Base-by-base conservation (phyloP, 2,888 invertebrate species). In the Plagodis dolabraria region DNA sequence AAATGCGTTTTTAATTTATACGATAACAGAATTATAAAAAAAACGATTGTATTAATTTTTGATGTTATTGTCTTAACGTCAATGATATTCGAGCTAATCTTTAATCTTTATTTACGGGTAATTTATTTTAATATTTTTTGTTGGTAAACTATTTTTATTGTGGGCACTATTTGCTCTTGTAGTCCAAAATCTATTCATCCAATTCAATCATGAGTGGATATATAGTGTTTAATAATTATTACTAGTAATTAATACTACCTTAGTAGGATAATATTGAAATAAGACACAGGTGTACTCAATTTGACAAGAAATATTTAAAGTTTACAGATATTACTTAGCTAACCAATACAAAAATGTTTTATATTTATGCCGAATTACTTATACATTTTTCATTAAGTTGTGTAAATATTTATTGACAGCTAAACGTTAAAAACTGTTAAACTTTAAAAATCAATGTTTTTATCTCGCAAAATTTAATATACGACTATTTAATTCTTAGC, bases 231-330 rank as follows among this genome's bases (percentile, higher is more conserved):
- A 22, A 22, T 22, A 22, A 1, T 22, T 22, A 22, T 22, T 22
- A 22, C 22, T 22, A 22, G 22, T 22, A 22, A 22, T 22, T 22
- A 22, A 34, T 34, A 12, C 5, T 45, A 38, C 38, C 1, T 45
- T 35, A 54, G 36, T 49, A 22, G 22, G 22, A 36, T 55, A 57
- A 47, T 51, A 54, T 54, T 33, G 48, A 58, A 54, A 46, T 58
- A 62, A 62, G 62, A 62, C 57, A 58, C 62, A 33, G 53, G 57
- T 57, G 57, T 51, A 57, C 46, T 47, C 12, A 9, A 48, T 53
- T 52, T 48, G 35, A 43, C 46, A 54, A 45, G 53, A 47, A 6
- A 43, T 11, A 12, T 43, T 43, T 43, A 38, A 38, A 7, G 7
- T 8, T 38, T 38, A 38, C 38, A 7, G 7, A 1, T 9, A 38